Evolutionary conservation across 2,113 vertebrate species (phyloP).

Genomic region (Thermophis baileyi): DNA sequence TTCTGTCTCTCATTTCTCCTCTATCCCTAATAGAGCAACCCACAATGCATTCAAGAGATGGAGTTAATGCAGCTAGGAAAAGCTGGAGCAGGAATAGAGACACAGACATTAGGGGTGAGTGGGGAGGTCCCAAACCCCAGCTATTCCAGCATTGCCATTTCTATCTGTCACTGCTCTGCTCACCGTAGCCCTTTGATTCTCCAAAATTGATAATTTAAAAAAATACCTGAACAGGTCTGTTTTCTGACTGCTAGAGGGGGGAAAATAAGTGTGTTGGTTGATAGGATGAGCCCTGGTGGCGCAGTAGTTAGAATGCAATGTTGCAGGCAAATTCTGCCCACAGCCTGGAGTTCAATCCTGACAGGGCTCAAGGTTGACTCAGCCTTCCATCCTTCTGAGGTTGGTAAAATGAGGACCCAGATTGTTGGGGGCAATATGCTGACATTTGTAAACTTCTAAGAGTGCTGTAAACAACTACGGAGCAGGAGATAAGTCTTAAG

Average conservation of each 20-base stretch:
- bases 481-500: not conserved
- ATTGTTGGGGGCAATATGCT: not conserved
- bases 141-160: not conserved
- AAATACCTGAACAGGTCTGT: not conserved
- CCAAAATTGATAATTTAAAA: not conserved
- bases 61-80: not conserved
- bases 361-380: not conserved
- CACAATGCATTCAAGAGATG: not conserved
- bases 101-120: not conserved
- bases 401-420: not conserved
- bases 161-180: not conserved
- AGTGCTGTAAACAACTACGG: not conserved
- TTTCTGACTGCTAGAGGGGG: not conserved
- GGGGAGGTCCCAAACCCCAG: not conserved
- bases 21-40: not conserved
- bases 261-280: not conserved
- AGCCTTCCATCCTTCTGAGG: not conserved
- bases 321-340: not conserved
- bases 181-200: not conserved
- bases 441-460: not conserved
- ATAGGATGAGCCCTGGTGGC: not conserved
- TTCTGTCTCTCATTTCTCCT: not conserved
- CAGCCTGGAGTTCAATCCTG: not conserved
- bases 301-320: too few relatives aligned
- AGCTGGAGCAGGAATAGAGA: not conserved